phyloP scores from a whole-genome alignment of 92 coral and sea anemone genomes.

The Palythoa grandis region DNA sequence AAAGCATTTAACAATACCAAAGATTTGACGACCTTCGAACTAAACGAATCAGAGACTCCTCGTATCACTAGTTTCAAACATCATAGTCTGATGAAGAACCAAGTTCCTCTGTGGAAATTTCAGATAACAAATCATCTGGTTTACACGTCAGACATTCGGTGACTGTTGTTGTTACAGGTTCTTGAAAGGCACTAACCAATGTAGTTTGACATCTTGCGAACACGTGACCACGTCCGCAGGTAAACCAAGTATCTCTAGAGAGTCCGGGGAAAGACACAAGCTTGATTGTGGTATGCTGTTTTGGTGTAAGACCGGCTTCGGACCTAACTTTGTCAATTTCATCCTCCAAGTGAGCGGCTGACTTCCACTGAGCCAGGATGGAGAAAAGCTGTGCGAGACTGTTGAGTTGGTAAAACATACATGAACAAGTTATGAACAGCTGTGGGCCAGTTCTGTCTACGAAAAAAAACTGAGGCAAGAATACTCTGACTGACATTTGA shows the following conservation, averaged over 20 bases:
- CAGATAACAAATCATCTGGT: not conserved
- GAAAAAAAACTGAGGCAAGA: too few relatives aligned
- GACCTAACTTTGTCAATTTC: not conserved
- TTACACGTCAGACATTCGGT: not conserved
- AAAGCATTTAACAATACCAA: not conserved
- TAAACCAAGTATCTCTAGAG: slow-evolving; percentile 18
- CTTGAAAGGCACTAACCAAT: not conserved
- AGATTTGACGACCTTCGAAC: not conserved
- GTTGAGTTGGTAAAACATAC: not conserved
- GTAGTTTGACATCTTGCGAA: slow-evolving; percentile 10
- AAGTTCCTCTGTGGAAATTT: not conserved
- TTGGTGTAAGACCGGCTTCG: slow-evolving; percentile 4
- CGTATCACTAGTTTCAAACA: not conserved
- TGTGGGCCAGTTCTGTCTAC: too few relatives aligned
- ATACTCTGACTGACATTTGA: too few relatives aligned
- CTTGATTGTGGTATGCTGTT: not conserved
- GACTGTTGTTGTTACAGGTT: slow-evolving; percentile 1
- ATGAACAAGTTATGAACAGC: not conserved
- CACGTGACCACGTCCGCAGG: slow-evolving; percentile 21
- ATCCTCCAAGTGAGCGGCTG: not conserved
- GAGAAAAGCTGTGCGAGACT: slow-evolving; percentile 10
- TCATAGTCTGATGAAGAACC: not conserved
- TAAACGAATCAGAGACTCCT: not conserved
- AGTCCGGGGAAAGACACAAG: slow-evolving; percentile 31
- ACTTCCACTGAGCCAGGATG: not conserved